Evolutionary conservation across 2,797 vertebrate species (phyloP).

Genomic region (Urocyon cinereoargenteus): DNA sequence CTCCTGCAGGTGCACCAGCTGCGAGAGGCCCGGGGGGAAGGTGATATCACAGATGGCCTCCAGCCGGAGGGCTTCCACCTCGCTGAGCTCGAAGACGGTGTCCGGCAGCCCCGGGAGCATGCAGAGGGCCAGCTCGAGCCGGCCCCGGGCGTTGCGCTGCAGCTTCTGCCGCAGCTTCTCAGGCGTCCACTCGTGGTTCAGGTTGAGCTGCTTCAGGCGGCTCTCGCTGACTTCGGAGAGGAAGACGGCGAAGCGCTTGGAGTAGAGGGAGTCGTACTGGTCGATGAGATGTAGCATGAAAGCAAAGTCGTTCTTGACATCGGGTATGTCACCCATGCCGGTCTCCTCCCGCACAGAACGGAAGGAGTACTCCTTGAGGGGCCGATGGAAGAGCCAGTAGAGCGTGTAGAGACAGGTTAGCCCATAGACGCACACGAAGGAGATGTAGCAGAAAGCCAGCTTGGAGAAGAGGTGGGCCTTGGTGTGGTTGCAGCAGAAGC

Average conservation of each 20-base stretch:
- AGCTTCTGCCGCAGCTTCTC: conserved; percentile 92
- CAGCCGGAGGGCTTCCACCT: conserved; percentile 92
- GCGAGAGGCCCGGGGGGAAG: conserved; percentile 89
- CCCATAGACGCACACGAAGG: conserved; percentile 93
- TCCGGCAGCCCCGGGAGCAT: conserved; percentile 93
- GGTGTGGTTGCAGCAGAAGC: conserved; percentile 95
- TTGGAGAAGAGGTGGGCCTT: conserved; percentile 96
- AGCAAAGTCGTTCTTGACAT: conserved; percentile 95
- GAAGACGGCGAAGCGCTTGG: conserved; percentile 94
- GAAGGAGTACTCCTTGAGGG: conserved; percentile 94
- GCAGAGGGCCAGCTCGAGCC: conserved; percentile 91
- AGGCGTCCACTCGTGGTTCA: conserved; percentile 93
- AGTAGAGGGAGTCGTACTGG: conserved; percentile 94
- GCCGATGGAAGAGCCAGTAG: conserved; percentile 95
- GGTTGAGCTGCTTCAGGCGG: conserved; percentile 93
- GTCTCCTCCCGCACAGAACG: conserved; percentile 93
- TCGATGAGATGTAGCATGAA: conserved; percentile 96
- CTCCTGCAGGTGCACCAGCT: conserved; percentile 91
- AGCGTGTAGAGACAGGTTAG: conserved; percentile 93
- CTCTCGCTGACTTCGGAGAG: conserved; percentile 96
- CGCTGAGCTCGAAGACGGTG: conserved; percentile 92
- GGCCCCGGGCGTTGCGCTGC: conserved; percentile 87
- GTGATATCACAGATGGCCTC: conserved; percentile 92
- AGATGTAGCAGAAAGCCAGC: conserved; percentile 93
- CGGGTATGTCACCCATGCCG: conserved; percentile 94